A percentile compares a stretch with the other conserved stretches of the same genome.
phyloP scores from a whole-genome alignment of 2,797 vertebrate species.

The Halcyon chelicuti region DNA sequence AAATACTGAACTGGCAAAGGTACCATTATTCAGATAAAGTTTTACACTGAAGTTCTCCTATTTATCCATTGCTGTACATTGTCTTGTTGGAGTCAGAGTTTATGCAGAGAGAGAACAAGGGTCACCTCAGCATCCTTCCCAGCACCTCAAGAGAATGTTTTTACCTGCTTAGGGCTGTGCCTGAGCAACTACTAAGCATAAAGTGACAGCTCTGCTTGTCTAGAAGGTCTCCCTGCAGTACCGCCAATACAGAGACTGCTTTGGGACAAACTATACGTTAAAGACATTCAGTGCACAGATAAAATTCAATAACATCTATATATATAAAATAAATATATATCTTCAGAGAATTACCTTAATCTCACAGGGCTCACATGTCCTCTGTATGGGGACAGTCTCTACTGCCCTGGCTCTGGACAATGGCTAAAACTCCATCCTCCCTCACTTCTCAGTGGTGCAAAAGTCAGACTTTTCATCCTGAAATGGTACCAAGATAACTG shows the following conservation, averaged over 20 bases:
- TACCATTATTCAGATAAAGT: background rate
- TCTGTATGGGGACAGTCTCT: background rate
- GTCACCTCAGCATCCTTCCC: background rate
- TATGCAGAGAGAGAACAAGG: background rate
- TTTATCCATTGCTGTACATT: background rate
- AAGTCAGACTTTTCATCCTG: background rate
- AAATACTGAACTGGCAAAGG: background rate
- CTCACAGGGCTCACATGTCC: background rate
- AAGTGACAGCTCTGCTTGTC: background rate
- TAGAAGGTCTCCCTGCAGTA: background rate
- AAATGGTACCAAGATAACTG: background rate
- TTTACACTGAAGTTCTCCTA: background rate
- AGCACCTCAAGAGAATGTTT: background rate
- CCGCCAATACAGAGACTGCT: background rate
- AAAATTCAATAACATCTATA: background rate
- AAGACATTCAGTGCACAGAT: background rate
- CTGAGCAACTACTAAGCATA: background rate
- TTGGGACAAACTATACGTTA: background rate
- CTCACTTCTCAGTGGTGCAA: background rate
- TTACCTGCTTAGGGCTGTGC: background rate
- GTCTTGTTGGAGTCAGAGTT: background rate
- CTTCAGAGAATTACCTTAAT: background rate
- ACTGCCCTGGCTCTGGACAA: background rate
- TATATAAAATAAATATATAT: background rate
- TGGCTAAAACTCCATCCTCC: no score